Evolutionary conservation across 2,113 vertebrate species (phyloP), one percentile per base, ranked within the genome.

Genomic region (Colaptes auratus): DNA sequence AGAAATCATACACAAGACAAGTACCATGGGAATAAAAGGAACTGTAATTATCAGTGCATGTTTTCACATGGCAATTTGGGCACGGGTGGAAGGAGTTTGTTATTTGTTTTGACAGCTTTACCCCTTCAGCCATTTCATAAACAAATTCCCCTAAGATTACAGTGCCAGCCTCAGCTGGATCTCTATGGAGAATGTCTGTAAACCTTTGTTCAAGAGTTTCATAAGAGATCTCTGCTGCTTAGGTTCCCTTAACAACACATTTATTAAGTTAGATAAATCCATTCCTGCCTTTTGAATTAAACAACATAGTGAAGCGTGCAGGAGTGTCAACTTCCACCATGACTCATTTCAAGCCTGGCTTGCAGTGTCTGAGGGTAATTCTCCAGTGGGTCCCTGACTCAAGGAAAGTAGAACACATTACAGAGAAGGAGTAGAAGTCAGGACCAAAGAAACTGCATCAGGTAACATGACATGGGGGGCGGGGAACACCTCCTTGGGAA

Each of bases 251-350:
- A 89, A 85, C 52, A 86, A 74, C 59, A 36, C 61, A 7, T 86
- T 88, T 73, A 87, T 89, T 82, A 84, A 90, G 27, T 91, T 53
- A 88, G 19, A 88, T 82, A 86, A 80, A 94, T 88, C 70, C 33
- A 46, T 90, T 85, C 61, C 81, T 64, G 52, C 73, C 64, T 93
- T 88, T 61, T 60, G 81, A 86, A 50, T 70, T 53, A 89, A 92
- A 69, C 35, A 74, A 33, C 65, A 33, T 20, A 63, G 59, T 55
- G 46, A 84, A 58, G 28, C 9, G 18, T 20, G 69, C 66, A 71
- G 33, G 60, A 87, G 30, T 23, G 23, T 35, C 92, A 80, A 7
- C 52, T 89, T 93, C 71, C 52, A 58, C 75, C 58, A 42, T 53
- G 50, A 10, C 25, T 73, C 52, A 80, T 61, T 91, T 89, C 44